Base-by-base conservation (phyloP, 2,888 invertebrate genomes). In the Deilephila porcellus region DNA sequence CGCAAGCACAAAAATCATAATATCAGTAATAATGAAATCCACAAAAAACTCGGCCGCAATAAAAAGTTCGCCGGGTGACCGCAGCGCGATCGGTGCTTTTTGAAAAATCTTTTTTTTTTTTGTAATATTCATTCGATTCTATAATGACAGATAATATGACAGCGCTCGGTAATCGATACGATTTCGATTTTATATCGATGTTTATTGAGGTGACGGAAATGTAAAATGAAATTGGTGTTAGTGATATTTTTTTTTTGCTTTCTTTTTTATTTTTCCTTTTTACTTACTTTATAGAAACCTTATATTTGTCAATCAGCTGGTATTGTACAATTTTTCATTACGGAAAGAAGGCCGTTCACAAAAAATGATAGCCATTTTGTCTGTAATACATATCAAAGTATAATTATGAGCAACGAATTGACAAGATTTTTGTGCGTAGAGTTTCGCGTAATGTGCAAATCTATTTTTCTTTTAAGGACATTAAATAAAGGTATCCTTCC, bases 61-160 rank as follows among this genome's bases (percentile, higher is more conserved):
- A 86, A 85, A 84, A 84, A 81, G 80, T 78, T 77, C 77, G 76
- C 81, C 71, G 79, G 64, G 70, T 79, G 86, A 91, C 91, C 91
- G 87, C 91, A 91, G 85, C 88, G 85, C 84, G 86, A 83, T 81
- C 78, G 81, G 77, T 83, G 84, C 88, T 88, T 90, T 88, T 88
- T 85, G 83, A 84, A 85, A 83, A 85, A 86, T 85, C 77, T 77
- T 77, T 85, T 87, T 85, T 82, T 83, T 56, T 56, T 5, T 11
- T 11, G 86, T 86, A 77, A 84, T 78, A 84, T 85, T 87, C 83
- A 86, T 88, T 86, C 86, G 86, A 81, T 85, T 84, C 83, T 82
- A 83, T 86, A 86, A 87, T 89, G 86, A 85, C 82, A 77, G 81
- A 82, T 87, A 86, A 86, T 86, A 82, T 82, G 79, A 78, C 71